phyloP scores from a whole-genome alignment of 2,888 invertebrate genomes.

The Aphidius colemani region DNA sequence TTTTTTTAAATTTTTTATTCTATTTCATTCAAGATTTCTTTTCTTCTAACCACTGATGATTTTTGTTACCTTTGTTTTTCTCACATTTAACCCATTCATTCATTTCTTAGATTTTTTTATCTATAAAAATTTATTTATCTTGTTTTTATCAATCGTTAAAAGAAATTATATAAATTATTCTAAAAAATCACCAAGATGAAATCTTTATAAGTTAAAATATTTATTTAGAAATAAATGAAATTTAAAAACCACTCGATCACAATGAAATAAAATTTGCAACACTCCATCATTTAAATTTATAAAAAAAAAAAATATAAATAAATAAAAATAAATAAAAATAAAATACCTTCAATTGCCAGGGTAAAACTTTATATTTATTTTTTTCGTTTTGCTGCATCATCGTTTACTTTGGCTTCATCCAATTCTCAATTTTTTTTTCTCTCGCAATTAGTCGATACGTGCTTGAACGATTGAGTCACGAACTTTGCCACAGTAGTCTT shows the following conservation, averaged over 20 bases:
- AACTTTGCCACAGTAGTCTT: conserved; percentile 33
- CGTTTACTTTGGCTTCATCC: background rate
- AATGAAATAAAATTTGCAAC: background rate
- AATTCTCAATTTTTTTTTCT: conserved; percentile 21
- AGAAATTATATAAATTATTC: no score
- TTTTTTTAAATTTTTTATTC: conserved; percentile 16
- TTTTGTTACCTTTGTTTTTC: no score
- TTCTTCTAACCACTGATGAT: no score
- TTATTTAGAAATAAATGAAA: no score
- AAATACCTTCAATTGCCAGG: background rate
- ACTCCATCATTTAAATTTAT: background rate
- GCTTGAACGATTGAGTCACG: conserved; percentile 50
- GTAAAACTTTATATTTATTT: background rate
- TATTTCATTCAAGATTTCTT: background rate
- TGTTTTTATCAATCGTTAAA: no score
- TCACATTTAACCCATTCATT: no score
- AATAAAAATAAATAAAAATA: background rate
- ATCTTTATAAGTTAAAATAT: no score
- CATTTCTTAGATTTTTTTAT: no score
- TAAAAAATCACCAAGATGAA: no score
- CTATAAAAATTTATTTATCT: no score
- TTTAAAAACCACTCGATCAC: background rate
- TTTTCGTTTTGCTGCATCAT: background rate
- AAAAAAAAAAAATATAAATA: background rate
- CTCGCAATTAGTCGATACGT: conserved; percentile 47